Evolutionary conservation across 2,113 vertebrate genomes (phyloP).

Genomic region (Cyrtonyx montezumae): DNA sequence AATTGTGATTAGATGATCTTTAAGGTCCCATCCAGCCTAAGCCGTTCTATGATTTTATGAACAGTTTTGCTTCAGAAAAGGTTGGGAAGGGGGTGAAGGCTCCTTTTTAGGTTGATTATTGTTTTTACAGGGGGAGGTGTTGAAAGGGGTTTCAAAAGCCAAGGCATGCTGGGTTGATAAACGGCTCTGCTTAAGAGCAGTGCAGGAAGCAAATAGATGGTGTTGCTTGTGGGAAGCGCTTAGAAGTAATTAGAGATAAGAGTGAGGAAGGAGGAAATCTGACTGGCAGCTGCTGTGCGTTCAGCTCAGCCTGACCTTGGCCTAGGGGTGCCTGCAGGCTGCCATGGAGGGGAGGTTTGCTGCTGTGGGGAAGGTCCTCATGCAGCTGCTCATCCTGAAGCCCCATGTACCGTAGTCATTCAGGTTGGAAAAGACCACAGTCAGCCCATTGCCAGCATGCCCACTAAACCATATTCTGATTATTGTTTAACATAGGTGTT

Average conservation of each 20-base stretch:
- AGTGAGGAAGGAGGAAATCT: constrained; percentile 41
- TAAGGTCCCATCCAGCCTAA: too few relatives aligned
- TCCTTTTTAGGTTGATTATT: background rate
- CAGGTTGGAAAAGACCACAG: too few relatives aligned
- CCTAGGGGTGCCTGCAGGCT: background rate
- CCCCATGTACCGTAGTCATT: background rate
- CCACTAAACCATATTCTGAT: background rate
- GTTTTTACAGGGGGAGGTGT: background rate
- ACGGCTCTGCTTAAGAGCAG: background rate
- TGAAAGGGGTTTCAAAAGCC: constrained; percentile 45
- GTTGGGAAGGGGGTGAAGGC: background rate
- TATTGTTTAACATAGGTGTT: fast-evolving
- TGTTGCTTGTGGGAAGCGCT: background rate
- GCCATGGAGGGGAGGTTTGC: background rate
- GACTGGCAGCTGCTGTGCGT: constrained; percentile 6
- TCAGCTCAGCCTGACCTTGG: constrained; percentile 3
- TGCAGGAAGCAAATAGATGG: constrained; percentile 7
- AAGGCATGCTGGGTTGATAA: constrained; percentile 20
- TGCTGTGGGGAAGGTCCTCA: background rate
- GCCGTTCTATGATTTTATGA: background rate
- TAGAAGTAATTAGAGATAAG: constrained; percentile 48
- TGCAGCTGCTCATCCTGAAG: background rate
- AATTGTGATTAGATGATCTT: background rate
- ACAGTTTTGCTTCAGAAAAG: background rate
- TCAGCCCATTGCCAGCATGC: too few relatives aligned